Percentiles rank a stretch among this genome's conserved stretches.
These are phyloP conservation scores for Corythornis leucogaster DNA, from an alignment of 2,797 vertebrate genomes.

Conservation along the genomic window DNA sequence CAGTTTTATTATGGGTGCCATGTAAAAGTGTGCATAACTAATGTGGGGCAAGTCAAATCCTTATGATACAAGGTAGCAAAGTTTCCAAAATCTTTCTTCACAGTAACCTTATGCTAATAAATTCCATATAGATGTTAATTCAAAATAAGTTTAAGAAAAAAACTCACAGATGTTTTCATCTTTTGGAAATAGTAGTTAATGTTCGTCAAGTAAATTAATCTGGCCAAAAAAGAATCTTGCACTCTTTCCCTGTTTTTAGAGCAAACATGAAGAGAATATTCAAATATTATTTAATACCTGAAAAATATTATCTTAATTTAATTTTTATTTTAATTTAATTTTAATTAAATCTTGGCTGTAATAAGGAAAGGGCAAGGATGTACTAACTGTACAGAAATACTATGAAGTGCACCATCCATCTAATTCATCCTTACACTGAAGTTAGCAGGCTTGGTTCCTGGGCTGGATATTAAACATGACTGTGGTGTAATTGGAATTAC, in stretches of 20 bases:
- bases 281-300: slow-evolving; percentile 41
- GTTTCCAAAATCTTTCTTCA: background rate
- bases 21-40: rapidly evolving
- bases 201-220: slow-evolving; percentile 31
- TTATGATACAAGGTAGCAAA: background rate
- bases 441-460: background rate
- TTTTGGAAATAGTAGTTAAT: slow-evolving; percentile 18
- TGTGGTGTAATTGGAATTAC: slow-evolving; percentile 40
- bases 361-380: slow-evolving; percentile 20
- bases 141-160: background rate
- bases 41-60: background rate
- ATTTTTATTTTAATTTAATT: slow-evolving; percentile 52
- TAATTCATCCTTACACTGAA: slow-evolving; percentile 8
- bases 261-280: slow-evolving; percentile 28
- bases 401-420: background rate
- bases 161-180: background rate
- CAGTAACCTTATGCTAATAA: background rate
- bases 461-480: slow-evolving; percentile 30
- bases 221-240: slow-evolving; percentile 26
- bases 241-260: slow-evolving; percentile 22
- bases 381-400: background rate
- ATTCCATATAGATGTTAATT: slow-evolving; percentile 22
- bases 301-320: slow-evolving; percentile 46
- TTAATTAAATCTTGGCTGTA: slow-evolving; percentile 46
- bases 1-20: background rate